These are phyloP conservation scores for Drosophila baimaii DNA, from an alignment of 1,140 invertebrate genomes.

Conservation along the genomic window DNA sequence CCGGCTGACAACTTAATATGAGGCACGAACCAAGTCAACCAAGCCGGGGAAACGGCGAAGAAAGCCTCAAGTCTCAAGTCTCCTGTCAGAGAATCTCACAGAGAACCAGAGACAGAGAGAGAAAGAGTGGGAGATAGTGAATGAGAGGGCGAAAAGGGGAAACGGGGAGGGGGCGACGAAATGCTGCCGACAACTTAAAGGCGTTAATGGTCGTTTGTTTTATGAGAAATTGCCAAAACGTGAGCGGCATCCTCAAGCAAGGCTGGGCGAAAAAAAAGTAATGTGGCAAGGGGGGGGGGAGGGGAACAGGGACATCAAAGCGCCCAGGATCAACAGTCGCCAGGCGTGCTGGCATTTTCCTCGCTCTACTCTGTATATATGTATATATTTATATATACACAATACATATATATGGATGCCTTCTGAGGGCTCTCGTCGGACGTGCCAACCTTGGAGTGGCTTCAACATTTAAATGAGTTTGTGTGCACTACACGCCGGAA, in stretches of 20 bases:
- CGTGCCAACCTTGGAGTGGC: conserved; percentile 49
- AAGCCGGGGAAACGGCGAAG: conserved; percentile 19
- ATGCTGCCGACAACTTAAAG: conserved; percentile 80
- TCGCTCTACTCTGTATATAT: conserved; percentile 5
- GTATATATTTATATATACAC: too few species aligned
- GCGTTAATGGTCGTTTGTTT: conserved; percentile 84
- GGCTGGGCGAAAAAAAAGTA: background rate
- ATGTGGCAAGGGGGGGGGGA: background rate
- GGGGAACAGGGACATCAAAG: conserved; percentile 63
- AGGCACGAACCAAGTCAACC: conserved; percentile 69
- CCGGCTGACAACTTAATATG: conserved; percentile 78
- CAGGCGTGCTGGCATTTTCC: conserved; percentile 52
- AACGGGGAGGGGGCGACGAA: background rate
- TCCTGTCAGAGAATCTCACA: conserved; percentile 30
- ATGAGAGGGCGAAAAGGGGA: background rate
- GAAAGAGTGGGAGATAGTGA: background rate
- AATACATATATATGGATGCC: background rate
- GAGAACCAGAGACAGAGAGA: background rate
- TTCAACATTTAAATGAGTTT: conserved; percentile 72
- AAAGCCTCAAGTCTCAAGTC: conserved; percentile 40
- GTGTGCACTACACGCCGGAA: conserved; percentile 7
- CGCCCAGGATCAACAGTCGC: conserved; percentile 79
- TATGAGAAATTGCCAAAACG: conserved; percentile 84
- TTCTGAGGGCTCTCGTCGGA: conserved; percentile 10
- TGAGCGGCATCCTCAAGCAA: conserved; percentile 75